Base-by-base conservation (phyloP, 2,113 vertebrate species). In the Turdus rufiventris region DNA sequence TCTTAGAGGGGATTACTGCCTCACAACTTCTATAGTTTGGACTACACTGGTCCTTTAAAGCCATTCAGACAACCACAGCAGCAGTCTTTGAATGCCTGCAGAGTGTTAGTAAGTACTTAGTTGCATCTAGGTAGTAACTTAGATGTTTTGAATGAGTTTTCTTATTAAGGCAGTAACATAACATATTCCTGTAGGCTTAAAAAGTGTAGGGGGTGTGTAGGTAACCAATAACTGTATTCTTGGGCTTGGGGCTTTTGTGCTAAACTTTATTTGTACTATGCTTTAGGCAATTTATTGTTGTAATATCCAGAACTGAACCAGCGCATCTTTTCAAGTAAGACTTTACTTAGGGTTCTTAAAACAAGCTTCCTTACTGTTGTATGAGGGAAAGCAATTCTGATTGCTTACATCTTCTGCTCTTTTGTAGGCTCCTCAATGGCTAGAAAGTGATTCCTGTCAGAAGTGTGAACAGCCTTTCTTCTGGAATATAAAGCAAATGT, bases 401-500 rank as follows among this genome's bases (percentile, higher is more conserved):
- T 15, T 56, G 6, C 9, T 70, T 91, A 14, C 40, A 68, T 60
- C 28, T 83, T 42, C 58, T 88, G 7, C 33, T 92, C 23, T 91
- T 58, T 90, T 88, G 18, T 92, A 99, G 99, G 99, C 99, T 84
- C 99, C 99, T 47, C 99, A 99, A 81, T 99, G 99, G 99, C 87
- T 99, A 60, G 99, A 99, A 95, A 99, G 99, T 23, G 99, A 99
- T 91, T 99, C 99, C 4, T 99, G 99, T 98, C 99, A 99, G 97
- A 99, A 99, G 91, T 99, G 99, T 92, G 98, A 99, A 85, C 99
- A 99, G 80, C 99, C 99, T 18, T 99, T 99, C 96, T 99, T 99
- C 97, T 99, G 99, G 99, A 99, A 99, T 74, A 98, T 99, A 96
- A 99, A 99, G 93, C 99, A 99, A 97, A 99, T 99, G 99, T 99